These are phyloP conservation scores for Dicrostonyx torquatus DNA, from an alignment of 2,797 vertebrate species.

Conservation along the genomic window DNA sequence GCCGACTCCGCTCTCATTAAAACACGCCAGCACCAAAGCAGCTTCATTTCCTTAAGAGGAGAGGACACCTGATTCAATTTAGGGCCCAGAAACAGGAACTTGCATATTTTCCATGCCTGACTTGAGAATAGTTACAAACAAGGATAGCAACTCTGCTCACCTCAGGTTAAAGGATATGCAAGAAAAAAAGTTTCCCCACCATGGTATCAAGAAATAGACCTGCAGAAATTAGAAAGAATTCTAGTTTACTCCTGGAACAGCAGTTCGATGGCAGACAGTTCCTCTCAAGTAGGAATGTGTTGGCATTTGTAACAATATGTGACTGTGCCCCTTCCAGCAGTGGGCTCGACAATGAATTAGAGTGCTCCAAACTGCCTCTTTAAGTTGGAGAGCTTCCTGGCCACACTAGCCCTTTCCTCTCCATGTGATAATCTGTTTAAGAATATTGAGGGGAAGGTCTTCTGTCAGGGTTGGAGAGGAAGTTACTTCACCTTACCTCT, in stretches of 20 bases:
- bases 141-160: constrained; percentile 73
- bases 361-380: constrained; percentile 50
- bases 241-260: constrained; percentile 75
- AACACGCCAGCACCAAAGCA: constrained; percentile 92
- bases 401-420: constrained; percentile 7
- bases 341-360: constrained; percentile 74
- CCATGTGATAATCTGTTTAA: background rate
- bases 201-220: constrained; percentile 88
- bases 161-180: constrained; percentile 88
- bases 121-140: constrained; percentile 90
- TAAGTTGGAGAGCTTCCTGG: background rate
- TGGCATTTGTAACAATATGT: too few species aligned
- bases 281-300: background rate
- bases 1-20: constrained; percentile 95
- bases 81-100: constrained; percentile 88
- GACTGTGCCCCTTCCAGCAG: constrained; percentile 23
- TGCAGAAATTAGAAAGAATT: constrained; percentile 83
- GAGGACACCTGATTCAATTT: constrained; percentile 99
- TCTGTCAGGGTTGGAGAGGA: too few species aligned
- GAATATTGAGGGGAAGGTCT: background rate
- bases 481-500: background rate
- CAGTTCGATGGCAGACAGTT: constrained; percentile 50
- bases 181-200: constrained; percentile 85
- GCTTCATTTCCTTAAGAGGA: constrained; percentile 99
- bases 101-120: constrained; percentile 86